Evolutionary conservation across 2,888 invertebrate genomes (phyloP).

Genomic region (Tenthredo distinguenda): DNA sequence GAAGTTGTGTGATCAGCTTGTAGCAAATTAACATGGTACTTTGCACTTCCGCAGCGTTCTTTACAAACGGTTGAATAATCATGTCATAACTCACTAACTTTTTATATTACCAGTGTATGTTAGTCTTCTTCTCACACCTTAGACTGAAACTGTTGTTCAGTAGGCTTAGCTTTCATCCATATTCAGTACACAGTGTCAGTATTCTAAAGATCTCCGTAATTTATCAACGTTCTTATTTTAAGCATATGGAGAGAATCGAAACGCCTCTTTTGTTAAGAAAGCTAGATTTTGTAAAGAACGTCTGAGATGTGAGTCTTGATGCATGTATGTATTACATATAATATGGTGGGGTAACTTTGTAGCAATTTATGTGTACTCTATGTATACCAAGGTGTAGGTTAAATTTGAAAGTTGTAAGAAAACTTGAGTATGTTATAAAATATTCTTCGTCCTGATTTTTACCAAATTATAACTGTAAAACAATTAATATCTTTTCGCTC

Average conservation of each 20-base stretch:
- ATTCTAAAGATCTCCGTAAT: neutral
- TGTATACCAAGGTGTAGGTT: neutral
- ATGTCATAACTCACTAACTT: neutral
- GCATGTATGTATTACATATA: slow-evolving; percentile 18
- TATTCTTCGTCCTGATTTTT: slow-evolving; percentile 33
- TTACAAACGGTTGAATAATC: neutral
- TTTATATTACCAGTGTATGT: neutral
- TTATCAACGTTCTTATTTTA: neutral
- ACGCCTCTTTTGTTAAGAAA: neutral
- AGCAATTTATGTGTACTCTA: neutral
- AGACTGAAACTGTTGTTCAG: neutral
- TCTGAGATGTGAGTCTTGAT: neutral
- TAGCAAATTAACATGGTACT: neutral
- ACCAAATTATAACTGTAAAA: slow-evolving; percentile 33
- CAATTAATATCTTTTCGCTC: neutral
- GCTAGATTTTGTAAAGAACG: neutral
- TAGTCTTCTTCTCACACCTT: neutral
- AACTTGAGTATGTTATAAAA: slow-evolving; percentile 5
- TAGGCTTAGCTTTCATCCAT: neutral
- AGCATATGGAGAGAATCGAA: neutral
- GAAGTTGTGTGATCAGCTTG: neutral
- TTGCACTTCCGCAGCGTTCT: neutral
- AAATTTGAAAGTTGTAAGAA: neutral
- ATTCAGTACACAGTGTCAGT: neutral
- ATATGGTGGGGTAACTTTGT: slow-evolving; percentile 17